Evolutionary conservation across 2,113 vertebrate species (phyloP).

Genomic region (Cromileptes altivelis): DNA sequence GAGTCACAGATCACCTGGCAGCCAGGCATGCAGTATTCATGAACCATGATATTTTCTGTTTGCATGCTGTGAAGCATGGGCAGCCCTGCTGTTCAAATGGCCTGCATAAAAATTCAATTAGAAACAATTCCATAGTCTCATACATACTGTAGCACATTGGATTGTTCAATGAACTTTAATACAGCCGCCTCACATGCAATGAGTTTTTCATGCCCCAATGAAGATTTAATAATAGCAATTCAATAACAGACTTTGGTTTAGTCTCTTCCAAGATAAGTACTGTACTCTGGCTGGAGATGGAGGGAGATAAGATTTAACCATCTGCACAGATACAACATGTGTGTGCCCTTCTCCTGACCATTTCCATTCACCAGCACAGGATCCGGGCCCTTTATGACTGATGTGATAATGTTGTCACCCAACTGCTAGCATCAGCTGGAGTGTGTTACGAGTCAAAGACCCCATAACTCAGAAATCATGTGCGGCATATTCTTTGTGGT

Average conservation of each 20-base stretch:
- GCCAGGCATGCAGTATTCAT: constrained; percentile 33
- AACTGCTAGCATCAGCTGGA: constrained; percentile 13
- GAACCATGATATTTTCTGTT: constrained; percentile 35
- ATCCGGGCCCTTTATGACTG: constrained; percentile 27
- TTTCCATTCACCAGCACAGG: constrained; percentile 22
- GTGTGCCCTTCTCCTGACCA: constrained; percentile 25
- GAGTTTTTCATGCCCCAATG: constrained; percentile 64
- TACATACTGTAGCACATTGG: constrained; percentile 25
- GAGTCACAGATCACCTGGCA: constrained; percentile 31
- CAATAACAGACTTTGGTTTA: constrained; percentile 48
- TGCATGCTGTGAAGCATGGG: constrained; percentile 42
- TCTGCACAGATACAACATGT: constrained; percentile 15
- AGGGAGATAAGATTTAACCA: constrained; percentile 42
- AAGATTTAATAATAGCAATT: constrained; percentile 69
- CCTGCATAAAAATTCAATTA: constrained; percentile 69
- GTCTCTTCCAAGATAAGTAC: constrained; percentile 36
- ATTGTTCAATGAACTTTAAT: constrained; percentile 67
- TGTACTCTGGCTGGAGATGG: constrained; percentile 21
- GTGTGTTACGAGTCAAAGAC: constrained; percentile 17
- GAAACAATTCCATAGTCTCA: constrained; percentile 57
- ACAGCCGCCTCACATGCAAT: constrained; percentile 36
- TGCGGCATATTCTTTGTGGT: constrained; percentile 3
- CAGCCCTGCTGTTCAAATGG: constrained; percentile 35
- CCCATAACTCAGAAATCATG: constrained; percentile 19
- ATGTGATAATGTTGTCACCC: constrained; percentile 41